Evolutionary conservation across 2,113 vertebrate genomes (phyloP).

Genomic region (Zosterops hypoxanthus): DNA sequence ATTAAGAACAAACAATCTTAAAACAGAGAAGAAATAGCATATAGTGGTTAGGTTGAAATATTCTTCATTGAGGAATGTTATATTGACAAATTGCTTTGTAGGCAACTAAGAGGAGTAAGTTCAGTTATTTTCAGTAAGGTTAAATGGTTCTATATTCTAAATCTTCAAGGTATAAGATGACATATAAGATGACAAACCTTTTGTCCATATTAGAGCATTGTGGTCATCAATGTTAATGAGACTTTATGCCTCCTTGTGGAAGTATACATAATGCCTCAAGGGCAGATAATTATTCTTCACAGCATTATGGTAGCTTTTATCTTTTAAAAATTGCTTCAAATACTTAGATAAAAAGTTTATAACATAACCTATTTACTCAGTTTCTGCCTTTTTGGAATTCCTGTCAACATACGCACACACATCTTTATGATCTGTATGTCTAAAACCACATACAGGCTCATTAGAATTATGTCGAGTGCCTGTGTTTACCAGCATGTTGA

Average conservation of each 20-base stretch:
- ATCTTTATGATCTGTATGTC: not conserved
- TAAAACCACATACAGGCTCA: not conserved
- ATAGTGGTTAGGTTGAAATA: not conserved
- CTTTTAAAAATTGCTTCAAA: not conserved
- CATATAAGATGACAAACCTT: not conserved
- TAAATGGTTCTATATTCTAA: not conserved
- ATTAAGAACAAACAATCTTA: not conserved
- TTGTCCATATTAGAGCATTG: not conserved
- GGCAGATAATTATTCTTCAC: not conserved
- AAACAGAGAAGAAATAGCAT: not conserved
- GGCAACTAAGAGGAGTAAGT: not conserved
- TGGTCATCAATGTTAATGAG: not conserved
- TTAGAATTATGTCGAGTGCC: not conserved
- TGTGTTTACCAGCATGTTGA: not conserved
- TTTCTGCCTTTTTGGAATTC: not conserved
- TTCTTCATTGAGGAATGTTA: not conserved
- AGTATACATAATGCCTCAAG: not conserved
- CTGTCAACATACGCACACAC: not conserved
- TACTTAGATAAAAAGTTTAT: not conserved
- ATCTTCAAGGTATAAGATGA: not conserved
- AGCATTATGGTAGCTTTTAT: not conserved
- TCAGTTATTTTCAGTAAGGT: not conserved
- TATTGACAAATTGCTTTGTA: not conserved
- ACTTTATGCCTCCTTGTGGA: not conserved
- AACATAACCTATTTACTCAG: not conserved